phyloP scores from a whole-genome alignment of 2,888 invertebrate genomes.

The Amiota communis region DNA sequence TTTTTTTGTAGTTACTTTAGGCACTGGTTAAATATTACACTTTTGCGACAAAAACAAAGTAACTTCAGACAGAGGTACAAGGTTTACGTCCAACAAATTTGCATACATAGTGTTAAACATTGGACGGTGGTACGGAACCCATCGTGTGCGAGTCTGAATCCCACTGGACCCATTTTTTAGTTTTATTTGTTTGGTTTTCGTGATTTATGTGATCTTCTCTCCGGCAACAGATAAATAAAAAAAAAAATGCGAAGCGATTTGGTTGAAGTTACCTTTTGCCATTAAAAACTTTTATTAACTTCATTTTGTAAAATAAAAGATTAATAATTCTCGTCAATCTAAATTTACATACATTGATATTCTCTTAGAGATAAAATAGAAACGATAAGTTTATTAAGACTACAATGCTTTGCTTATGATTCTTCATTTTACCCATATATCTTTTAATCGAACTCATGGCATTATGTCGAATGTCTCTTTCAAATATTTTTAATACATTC shows the following conservation, averaged over 20 bases:
- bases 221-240: not conserved
- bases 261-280: slow-evolving; percentile 43
- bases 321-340: slow-evolving; percentile 49
- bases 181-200: no score
- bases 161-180: no score
- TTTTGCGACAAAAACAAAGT: no score
- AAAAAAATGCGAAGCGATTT: not conserved
- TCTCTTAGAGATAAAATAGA: slow-evolving; percentile 57
- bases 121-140: no score
- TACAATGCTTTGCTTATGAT: slow-evolving; percentile 35
- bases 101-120: no score
- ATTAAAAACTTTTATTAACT: slow-evolving; percentile 49
- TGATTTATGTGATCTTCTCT: no score
- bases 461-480: not conserved
- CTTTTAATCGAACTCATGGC: not conserved
- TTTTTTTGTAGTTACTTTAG: no score
- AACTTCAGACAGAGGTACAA: no score
- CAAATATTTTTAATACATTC: slow-evolving; percentile 17
- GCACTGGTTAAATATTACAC: no score
- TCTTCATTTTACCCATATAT: not conserved
- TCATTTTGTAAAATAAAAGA: slow-evolving; percentile 52
- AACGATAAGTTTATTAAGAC: slow-evolving; percentile 45
- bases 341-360: slow-evolving; percentile 52
- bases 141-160: no score
- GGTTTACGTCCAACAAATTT: no score